These are phyloP conservation scores for Drosophila birchii DNA, from an alignment of 2,888 invertebrate species.

Conservation along the genomic window DNA sequence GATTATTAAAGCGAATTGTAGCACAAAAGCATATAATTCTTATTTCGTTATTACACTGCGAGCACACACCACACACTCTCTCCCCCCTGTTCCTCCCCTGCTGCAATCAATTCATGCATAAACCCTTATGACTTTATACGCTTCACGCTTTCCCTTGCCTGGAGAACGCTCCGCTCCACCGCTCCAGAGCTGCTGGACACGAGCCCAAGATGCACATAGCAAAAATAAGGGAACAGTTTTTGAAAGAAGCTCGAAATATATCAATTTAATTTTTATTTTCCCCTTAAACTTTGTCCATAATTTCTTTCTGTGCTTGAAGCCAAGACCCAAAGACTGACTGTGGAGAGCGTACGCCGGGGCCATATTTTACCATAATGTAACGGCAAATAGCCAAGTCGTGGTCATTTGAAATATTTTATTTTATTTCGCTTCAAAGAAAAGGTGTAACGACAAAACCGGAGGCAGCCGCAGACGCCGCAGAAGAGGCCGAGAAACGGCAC, in stretches of 20 bases:
- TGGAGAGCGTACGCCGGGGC: slow-evolving; percentile 64
- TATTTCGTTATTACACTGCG: slow-evolving; percentile 69
- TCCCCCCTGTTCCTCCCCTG: slow-evolving; percentile 7
- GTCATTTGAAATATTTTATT: slow-evolving; percentile 81
- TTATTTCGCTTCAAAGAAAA: slow-evolving; percentile 69
- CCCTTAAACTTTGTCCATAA: accelerated
- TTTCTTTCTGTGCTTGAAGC: not conserved
- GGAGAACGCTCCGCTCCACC: slow-evolving; percentile 50
- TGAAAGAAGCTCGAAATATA: too few relatives aligned
- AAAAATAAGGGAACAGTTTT: too few relatives aligned
- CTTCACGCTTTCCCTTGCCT: slow-evolving; percentile 79
- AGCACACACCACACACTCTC: not conserved
- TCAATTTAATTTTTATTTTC: not conserved
- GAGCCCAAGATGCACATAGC: slow-evolving; percentile 9
- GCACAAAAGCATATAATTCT: slow-evolving; percentile 72
- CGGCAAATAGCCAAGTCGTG: slow-evolving; percentile 80
- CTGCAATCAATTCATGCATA: slow-evolving; percentile 81
- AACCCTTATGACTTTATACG: slow-evolving; percentile 80
- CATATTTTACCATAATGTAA: slow-evolving; percentile 81
- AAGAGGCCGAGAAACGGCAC: slow-evolving; percentile 8
- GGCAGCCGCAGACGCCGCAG: slow-evolving; percentile 43
- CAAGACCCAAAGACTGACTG: slow-evolving; percentile 14
- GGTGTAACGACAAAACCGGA: slow-evolving; percentile 54
- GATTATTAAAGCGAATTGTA: slow-evolving; percentile 81
- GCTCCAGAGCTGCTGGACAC: slow-evolving; percentile 35